Evolutionary conservation across 1,140 invertebrate species (phyloP), one percentile per base, ranked within the genome.

Genomic region (Aphelenchoides fujianensis): DNA sequence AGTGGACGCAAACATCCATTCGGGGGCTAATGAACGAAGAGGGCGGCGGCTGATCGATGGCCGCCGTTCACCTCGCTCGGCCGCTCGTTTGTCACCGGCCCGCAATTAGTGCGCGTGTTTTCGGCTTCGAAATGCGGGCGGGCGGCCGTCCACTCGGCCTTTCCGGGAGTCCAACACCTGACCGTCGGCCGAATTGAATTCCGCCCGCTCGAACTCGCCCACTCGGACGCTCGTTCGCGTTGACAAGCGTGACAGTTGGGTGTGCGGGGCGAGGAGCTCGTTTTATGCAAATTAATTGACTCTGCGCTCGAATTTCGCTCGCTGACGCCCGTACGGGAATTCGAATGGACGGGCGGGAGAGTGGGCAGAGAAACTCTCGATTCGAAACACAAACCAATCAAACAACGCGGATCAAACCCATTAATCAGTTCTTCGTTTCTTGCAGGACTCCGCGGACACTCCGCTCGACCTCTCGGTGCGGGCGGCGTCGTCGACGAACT

Each of bases 381-480:
- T 48, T 23, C 41, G 23, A 48, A 12, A 23, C n/a, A n/a, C 41
- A 12, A 48, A 48, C 41, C 41, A 48, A 48, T 12, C 41, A 48
- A 48, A 12, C 41, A 48, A 23, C 12, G 12, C 41, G 23, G 41
- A 23, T 48, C n/a, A n/a, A n/a, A n/a, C n/a, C n/a, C n/a, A n/a
- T n/a, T n/a, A n/a, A n/a, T n/a, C n/a, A n/a, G n/a, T n/a, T n/a
- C n/a, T n/a, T n/a, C n/a, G n/a, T 48, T 12, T 16, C 41, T 48
- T 48, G 12, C 41, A 48, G 41, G 32, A 66, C 31, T 19, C 23
- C 12, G 0, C 30, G 16, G 70, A 74, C 54, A 35, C 9, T 30
- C 70, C 70, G 16, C 55, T 70, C 3, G 75, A 72, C 19, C 55
- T 67, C 3, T 74, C 41, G 31, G 27, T 48, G 19, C 23, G 69